Percentiles rank a stretch among this genome's conserved stretches.
phyloP scores from a whole-genome alignment of 1,140 invertebrate species.

The Odontomachus brunneus region DNA sequence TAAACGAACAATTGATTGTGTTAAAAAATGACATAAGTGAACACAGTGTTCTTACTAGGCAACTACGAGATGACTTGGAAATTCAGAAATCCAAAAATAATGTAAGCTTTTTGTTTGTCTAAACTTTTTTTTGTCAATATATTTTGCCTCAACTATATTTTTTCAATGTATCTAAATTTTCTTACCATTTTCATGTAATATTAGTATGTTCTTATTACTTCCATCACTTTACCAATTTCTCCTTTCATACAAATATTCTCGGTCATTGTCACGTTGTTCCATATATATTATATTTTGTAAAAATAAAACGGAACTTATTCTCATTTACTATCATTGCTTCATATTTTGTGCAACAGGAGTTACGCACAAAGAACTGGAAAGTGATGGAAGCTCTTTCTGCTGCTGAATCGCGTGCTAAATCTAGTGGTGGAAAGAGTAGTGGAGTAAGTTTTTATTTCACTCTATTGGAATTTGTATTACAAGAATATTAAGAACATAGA shows the following conservation, averaged over 20 bases:
- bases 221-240: slow-evolving; percentile 78
- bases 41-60: slow-evolving; percentile 73
- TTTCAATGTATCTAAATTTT: slow-evolving; percentile 11
- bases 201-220: slow-evolving; percentile 63
- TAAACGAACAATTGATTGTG: slow-evolving; percentile 81
- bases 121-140: slow-evolving; percentile 24
- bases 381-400: slow-evolving; percentile 93
- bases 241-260: slow-evolving; percentile 42
- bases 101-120: slow-evolving; percentile 86
- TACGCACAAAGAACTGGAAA: slow-evolving; percentile 94
- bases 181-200: not conserved
- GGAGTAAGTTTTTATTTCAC: slow-evolving; percentile 84
- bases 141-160: slow-evolving; percentile 8
- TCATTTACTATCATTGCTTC: slow-evolving; percentile 42
- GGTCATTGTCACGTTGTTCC: slow-evolving; percentile 27
- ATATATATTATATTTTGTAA: slow-evolving; percentile 38
- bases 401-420: slow-evolving; percentile 86
- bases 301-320: slow-evolving; percentile 32
- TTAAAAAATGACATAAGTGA: slow-evolving; percentile 77
- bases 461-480: slow-evolving; percentile 18
- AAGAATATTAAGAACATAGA: slow-evolving; percentile 2
- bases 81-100: slow-evolving; percentile 91
- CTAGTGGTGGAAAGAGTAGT: slow-evolving; percentile 80
- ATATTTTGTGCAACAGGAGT: slow-evolving; percentile 87
- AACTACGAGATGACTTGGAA: slow-evolving; percentile 87